Base-by-base conservation (phyloP, 1,140 invertebrate species). In the Brachionus koreanus region DNA sequence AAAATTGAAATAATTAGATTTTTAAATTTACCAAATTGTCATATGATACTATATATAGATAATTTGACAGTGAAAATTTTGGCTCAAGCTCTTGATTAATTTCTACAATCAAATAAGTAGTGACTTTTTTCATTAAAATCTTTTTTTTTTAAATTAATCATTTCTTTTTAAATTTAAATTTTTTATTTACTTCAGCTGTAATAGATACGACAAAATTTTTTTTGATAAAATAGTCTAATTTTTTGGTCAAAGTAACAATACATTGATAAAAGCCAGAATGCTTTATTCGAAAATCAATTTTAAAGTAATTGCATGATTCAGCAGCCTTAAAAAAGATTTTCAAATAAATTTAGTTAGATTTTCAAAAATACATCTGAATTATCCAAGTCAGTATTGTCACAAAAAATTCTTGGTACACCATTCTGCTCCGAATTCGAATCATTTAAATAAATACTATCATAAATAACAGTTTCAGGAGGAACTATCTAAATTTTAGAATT, bases 281-380 rank as follows among this genome's bases (percentile, higher is more conserved):
- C 9, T 4, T 42, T 29, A 79, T 79, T 37, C 16, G 76, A 79
- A 33, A 42, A 16, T 79, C 61, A 9, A 65, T 6, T 25, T 12
- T 29, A 35, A 79, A 79, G n/a, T 37, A 79, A 9, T 9, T 43
- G 25, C 76, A 79, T 12, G 76, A 57, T 12, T 39, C 23, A 6
- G 2, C 12, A 65, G 35, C 61, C 61, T 79, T 57, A 10, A 33
- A 23, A 29, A 61, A 33, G 9, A 76, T 4, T 19, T 5, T 29
- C 46, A 5, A 49, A 35, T 0, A 39, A 42, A 10, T 19, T 13
- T n/a, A 39, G 3, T 5, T 43, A 49, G 7, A 42, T n/a, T 25
- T 67, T 67, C 7, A 2, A 43, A 74, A 46, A 49, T 74, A 74
- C 76, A 61, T 61, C 49, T 35, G 76, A 79, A 79, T 79, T 79